Percentiles rank a stretch among this genome's conserved stretches.
Evolutionary conservation across 2,797 vertebrate genomes (phyloP).

Genomic region (Dicrostonyx torquatus): DNA sequence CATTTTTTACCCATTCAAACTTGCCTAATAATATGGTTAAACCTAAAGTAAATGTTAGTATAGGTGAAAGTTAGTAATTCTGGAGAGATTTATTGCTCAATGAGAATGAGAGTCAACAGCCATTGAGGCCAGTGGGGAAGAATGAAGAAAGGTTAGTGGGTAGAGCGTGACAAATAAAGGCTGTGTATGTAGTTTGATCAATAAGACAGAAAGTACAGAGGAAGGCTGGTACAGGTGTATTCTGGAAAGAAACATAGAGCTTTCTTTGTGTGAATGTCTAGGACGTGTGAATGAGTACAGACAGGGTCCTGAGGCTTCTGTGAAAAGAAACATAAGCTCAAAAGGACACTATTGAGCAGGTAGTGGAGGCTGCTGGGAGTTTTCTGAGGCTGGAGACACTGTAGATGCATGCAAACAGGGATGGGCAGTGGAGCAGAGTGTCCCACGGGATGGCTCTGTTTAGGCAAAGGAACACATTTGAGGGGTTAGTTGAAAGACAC

Average conservation of each 20-base stretch:
- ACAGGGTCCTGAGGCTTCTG: background rate
- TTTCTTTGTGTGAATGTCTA: background rate
- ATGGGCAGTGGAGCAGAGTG: background rate
- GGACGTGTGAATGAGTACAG: background rate
- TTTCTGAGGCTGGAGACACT: background rate
- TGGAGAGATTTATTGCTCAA: background rate
- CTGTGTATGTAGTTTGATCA: background rate
- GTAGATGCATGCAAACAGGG: too few relatives aligned
- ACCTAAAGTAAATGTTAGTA: background rate
- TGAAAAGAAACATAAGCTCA: background rate
- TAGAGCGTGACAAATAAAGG: background rate
- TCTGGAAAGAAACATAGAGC: background rate
- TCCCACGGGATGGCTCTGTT: background rate
- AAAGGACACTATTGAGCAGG: background rate
- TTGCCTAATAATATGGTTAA: background rate
- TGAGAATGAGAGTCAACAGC: background rate
- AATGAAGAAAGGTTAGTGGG: background rate
- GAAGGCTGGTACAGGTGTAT: background rate
- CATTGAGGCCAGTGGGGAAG: background rate
- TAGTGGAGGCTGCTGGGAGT: background rate
- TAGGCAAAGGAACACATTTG: background rate
- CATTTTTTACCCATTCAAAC: background rate
- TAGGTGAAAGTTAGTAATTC: background rate
- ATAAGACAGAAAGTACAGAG: background rate
- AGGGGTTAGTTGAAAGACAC: background rate